Base-by-base conservation (phyloP, 2,797 vertebrate species). In the Euthynnus affinis region DNA sequence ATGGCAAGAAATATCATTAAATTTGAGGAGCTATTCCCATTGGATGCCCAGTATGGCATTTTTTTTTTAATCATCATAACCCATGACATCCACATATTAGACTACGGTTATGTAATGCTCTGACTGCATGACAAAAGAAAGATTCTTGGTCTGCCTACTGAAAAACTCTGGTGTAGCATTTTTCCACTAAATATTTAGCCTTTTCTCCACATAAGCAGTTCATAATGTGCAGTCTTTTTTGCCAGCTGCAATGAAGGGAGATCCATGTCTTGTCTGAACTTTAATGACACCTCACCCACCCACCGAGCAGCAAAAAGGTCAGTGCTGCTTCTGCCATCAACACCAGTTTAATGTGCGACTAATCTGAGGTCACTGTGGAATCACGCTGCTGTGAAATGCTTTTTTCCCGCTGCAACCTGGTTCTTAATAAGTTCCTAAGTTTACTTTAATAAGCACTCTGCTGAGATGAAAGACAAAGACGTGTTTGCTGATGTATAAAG, bases 261-360 rank as follows among this genome's bases (percentile, higher is more conserved):
- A 23, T 58, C 42, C 40, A 6, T 57, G 29, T 71, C 48, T 76
- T 32, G n/a, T 68, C 15, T 84, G 67, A 82, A 81, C 78, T 63
- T 72, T 61, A 77, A 60, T 5, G 27, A 76, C 40, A 73, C 40
- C 51, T 48, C 40, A 49, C n/a, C 48, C 58, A 51, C 46, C 71
- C 68, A 68, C 76, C 23, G 48, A 73, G 56, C 23, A 14, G 44
- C 65, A 74, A 8, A 89, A 87, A 85, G 78, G 86, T 88, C 75
- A 87, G 18, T 2, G 53, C 46, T 53, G 68, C 56, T 71, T 82
- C 80, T 76, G 23, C 70, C 52, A 65, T 76, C 9, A 15, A 51
- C 56, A 65, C 61, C 27, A 72, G 66, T 63, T 62, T 29, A 48
- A 62, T 5, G 22, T 65, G 52, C 5, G 6, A 57, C 55, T 66